Conservation (phyloP, 2,888 invertebrate genomes). For the Kuschelorhynchus macadamiae region DNA sequence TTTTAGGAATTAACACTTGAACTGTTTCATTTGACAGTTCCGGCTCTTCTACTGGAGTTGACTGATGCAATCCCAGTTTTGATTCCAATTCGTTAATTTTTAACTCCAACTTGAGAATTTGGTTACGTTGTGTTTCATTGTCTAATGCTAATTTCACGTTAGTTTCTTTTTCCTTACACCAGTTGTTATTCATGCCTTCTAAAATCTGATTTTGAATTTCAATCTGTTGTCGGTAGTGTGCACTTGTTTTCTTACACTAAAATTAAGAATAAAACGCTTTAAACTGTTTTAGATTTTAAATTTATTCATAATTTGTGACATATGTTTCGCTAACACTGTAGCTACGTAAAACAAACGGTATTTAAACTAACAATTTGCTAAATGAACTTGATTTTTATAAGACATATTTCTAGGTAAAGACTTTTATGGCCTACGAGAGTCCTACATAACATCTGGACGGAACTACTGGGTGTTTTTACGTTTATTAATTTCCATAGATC, state of each 20-base stretch:
- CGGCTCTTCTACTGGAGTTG: background rate
- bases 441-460: no score
- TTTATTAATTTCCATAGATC: no score
- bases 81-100: background rate
- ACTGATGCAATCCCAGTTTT: constrained; percentile 1
- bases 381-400: no score
- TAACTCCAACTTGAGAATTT: constrained; percentile 3
- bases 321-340: no score
- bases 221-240: constrained; percentile 45
- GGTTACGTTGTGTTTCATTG: constrained; percentile 38
- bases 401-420: no score
- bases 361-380: no score
- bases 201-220: constrained; percentile 46
- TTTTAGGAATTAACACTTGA: background rate
- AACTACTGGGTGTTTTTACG: no score
- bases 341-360: no score
- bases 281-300: no score
- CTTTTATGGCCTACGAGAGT: no score
- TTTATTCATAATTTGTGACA: no score
- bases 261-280: no score
- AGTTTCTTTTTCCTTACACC: constrained; percentile 39
- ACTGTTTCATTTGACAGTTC: background rate
- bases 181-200: constrained; percentile 36
- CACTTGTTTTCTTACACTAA: constrained; percentile 53
- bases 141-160: constrained; percentile 49